Conservation (phyloP, 2,888 invertebrate genomes). For the Synanthedon myopaeformis region DNA sequence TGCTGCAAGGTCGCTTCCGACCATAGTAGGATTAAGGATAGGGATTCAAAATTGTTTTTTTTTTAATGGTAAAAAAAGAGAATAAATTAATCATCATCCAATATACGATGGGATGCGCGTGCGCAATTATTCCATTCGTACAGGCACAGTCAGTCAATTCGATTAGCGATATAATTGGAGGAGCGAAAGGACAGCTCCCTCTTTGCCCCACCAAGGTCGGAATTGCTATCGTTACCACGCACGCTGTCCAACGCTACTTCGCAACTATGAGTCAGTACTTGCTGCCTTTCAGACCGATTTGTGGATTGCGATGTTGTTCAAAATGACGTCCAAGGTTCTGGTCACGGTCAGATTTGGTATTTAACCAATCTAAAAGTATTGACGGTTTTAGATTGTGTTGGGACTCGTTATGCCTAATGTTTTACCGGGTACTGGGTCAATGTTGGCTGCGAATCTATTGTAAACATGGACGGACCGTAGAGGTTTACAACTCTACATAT, state of each 20-base stretch:
- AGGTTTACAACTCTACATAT: too few species aligned
- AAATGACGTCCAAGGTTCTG: constrained; percentile 10
- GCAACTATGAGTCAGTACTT: not conserved
- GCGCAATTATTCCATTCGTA: constrained; percentile 57
- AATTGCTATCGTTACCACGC: not conserved
- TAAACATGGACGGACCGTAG: too few species aligned
- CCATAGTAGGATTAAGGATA: too few species aligned
- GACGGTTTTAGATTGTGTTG: constrained; percentile 4
- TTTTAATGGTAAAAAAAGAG: not conserved
- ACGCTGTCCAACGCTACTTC: not conserved
- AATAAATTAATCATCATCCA: not conserved
- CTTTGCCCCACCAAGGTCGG: constrained; percentile 31
- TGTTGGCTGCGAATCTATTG: too few species aligned
- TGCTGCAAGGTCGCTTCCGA: too few species aligned
- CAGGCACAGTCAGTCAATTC: constrained; percentile 57
- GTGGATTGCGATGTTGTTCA: not conserved
- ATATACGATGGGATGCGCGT: constrained; percentile 34
- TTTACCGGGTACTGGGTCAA: too few species aligned
- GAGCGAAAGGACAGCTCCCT: constrained; percentile 41
- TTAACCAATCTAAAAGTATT: constrained; percentile 12
- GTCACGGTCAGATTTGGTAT: constrained; percentile 19
- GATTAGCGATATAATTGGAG: constrained; percentile 57
- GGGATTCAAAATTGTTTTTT: not conserved
- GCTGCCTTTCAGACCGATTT: not conserved
- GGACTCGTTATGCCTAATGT: not conserved